These are phyloP conservation scores for Aleiodes leptofemur DNA, from an alignment of 2,888 invertebrate genomes.

Conservation along the genomic window DNA sequence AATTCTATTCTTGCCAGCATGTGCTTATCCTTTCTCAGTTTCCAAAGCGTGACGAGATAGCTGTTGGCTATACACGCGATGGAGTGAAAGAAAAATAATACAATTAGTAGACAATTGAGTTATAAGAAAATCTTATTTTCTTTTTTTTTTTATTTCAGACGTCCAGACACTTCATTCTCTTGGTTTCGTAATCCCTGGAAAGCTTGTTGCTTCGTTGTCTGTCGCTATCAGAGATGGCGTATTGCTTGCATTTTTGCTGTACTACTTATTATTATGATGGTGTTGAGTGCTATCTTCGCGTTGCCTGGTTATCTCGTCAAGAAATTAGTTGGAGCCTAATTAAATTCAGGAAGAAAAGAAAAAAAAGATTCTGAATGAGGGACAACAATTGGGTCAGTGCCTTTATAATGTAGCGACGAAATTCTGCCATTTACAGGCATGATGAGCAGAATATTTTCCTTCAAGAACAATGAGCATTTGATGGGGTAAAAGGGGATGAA, in stretches of 20 bases:
- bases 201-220: slow-evolving; percentile 72
- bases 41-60: background rate
- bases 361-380: no score
- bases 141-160: slow-evolving; percentile 73
- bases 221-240: slow-evolving; percentile 74
- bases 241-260: slow-evolving; percentile 69
- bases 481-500: no score
- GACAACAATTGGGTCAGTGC: no score
- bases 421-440: no score
- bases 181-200: slow-evolving; percentile 79
- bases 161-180: slow-evolving; percentile 80
- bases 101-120: slow-evolving; percentile 10
- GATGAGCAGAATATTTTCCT: no score
- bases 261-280: slow-evolving; percentile 68
- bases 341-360: slow-evolving; percentile 21
- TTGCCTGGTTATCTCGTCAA: slow-evolving; percentile 77
- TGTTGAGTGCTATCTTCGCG: slow-evolving; percentile 74
- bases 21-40: background rate
- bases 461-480: no score
- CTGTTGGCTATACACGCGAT: slow-evolving; percentile 9
- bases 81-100: slow-evolving; percentile 18
- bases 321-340: slow-evolving; percentile 72
- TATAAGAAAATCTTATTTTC: slow-evolving; percentile 44
- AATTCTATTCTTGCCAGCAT: background rate
- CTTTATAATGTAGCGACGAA: no score